Evolutionary conservation across 2,113 vertebrate species (phyloP), one percentile per base, ranked within the genome.

Genomic region (Girardinichthys multiradiatus): DNA sequence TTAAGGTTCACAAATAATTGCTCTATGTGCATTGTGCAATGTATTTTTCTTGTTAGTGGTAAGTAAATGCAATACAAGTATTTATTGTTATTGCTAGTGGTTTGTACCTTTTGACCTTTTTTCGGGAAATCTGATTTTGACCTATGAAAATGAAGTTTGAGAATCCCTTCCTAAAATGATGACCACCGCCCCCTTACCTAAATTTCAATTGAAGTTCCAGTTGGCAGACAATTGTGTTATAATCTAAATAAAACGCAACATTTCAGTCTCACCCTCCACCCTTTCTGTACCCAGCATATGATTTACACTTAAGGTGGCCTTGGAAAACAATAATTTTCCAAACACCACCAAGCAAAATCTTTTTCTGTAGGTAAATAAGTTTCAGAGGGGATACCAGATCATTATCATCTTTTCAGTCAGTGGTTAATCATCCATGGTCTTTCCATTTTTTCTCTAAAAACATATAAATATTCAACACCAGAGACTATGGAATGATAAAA

Each of bases 381-480:
- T 62, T 30, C 59, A 62, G 17, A 31, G 30, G 57, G 59, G 59
- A 14, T 61, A 31, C 21, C 19, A 24, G 26, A 33, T 33, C 30
- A 7, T 59, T 27, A 30, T 29, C 27, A 59, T 61, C 5, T 61
- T 31, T 31, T 61, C 3, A 61, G 6, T 61, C 4, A 54, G 72
- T 12, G 1, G 26, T 37, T 45, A 57, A 11, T 11, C 31, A 2
- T 33, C 64, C 45, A 71, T 51, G n/a, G 29, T 57, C 14, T 13
- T 68, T 68, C 2, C 28, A 29, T 65, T 54, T 68, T 69, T 57
- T 30, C 73, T 61, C 3, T 24, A 24, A 51, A 51, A 35, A 63
- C 57, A 68, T 65, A 31, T 31, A 60, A 79, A 82, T 68, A 61
- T 70, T 42, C 37, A 57, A 70, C 30, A 72, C 17, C 42, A 33